Percentiles rank a stretch among this genome's conserved stretches.
Conservation (phyloP, 2,888 invertebrate species). For the Mactromeris polynyma region DNA sequence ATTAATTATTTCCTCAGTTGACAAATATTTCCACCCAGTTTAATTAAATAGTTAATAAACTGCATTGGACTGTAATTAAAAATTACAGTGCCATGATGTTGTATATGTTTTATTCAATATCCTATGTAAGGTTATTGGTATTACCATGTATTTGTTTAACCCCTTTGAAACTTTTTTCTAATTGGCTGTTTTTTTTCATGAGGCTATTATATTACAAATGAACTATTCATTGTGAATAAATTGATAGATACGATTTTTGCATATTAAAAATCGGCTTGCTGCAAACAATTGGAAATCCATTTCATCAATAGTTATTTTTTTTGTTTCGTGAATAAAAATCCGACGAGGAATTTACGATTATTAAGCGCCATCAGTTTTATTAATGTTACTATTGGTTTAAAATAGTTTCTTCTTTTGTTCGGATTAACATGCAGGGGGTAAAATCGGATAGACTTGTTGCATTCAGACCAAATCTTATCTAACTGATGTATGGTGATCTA, state of each 20-base stretch:
- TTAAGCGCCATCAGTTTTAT: not conserved
- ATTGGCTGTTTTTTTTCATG: not conserved
- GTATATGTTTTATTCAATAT: not conserved
- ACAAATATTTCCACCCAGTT: not conserved
- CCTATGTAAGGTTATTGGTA: not conserved
- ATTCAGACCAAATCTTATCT: not conserved
- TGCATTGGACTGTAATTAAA: not conserved
- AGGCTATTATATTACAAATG: not conserved
- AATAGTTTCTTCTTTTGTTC: not conserved
- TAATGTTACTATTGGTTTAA: not conserved
- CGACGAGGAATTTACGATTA: not conserved
- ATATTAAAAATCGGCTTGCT: not conserved
- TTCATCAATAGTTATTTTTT: not conserved
- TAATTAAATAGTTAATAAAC: not conserved
- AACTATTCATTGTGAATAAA: not conserved
- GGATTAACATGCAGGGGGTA: not conserved
- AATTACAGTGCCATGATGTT: not conserved
- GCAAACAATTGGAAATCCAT: not conserved
- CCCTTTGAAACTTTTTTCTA: no score
- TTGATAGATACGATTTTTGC: not conserved
- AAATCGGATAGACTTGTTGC: not conserved
- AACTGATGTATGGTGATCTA: not conserved
- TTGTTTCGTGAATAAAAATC: not conserved
- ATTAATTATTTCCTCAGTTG: not conserved
- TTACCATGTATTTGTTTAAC: not conserved